Evolutionary conservation across 1,140 invertebrate genomes (phyloP).

Genomic region (Penaeus japonicus): DNA sequence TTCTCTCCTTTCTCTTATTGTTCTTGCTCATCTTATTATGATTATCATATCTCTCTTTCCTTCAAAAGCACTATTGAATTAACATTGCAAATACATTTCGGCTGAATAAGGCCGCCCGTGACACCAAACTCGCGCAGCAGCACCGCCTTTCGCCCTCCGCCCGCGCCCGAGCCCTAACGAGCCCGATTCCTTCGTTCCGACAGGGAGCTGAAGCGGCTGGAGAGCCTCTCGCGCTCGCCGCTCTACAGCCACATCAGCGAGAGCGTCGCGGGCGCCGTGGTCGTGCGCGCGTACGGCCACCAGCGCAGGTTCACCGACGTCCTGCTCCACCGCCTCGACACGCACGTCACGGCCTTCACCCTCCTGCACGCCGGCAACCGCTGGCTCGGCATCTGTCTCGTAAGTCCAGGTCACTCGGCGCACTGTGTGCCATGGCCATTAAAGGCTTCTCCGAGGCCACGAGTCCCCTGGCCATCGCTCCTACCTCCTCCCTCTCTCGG

Average conservation of each 20-base stretch:
- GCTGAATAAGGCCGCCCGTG: no score
- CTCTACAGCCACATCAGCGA: conserved; percentile 78
- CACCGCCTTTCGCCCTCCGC: not conserved
- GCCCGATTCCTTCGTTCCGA: not conserved
- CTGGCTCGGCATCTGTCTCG: conserved; percentile 82
- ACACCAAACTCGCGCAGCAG: not conserved
- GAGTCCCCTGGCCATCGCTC: not conserved
- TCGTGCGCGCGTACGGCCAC: conserved; percentile 75
- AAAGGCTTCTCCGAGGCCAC: not conserved
- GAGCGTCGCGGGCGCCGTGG: conserved; percentile 74
- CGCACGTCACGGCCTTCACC: conserved; percentile 78
- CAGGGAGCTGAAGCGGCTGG: conserved; percentile 76
- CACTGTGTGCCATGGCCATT: not conserved
- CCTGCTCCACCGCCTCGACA: conserved; percentile 74
- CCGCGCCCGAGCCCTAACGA: no score
- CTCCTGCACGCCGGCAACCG: conserved; percentile 81
- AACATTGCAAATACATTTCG: not conserved
- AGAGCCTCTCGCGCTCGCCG: conserved; percentile 74
- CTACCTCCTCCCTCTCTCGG: not conserved
- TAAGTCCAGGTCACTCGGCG: conserved; percentile 66
- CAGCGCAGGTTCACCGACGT: conserved; percentile 72
- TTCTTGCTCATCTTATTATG: conserved; percentile 3
- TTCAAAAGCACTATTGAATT: not conserved
- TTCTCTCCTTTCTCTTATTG: no score
- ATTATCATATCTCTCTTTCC: not conserved